Conservation (phyloP, 2,113 vertebrate genomes). For the Psittacula cyanocephala region DNA sequence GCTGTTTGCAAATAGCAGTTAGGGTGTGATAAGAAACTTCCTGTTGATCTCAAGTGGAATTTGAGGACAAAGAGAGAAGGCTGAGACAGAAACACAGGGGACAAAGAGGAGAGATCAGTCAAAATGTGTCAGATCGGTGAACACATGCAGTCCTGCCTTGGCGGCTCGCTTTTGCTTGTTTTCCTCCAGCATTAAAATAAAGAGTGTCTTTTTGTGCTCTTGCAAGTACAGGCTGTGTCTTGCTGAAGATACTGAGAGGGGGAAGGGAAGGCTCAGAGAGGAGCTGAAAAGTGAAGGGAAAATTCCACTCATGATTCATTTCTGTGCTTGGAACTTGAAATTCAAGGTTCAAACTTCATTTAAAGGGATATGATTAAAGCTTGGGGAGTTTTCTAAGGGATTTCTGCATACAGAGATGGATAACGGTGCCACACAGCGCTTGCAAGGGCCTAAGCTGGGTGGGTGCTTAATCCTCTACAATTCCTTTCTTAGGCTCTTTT, state of each 20-base stretch:
- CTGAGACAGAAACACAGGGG: background rate
- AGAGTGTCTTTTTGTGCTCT: background rate
- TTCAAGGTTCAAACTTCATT: background rate
- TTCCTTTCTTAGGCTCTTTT: background rate
- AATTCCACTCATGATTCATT: constrained; percentile 28
- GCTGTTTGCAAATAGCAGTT: background rate
- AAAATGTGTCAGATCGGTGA: constrained; percentile 21
- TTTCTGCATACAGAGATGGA: background rate
- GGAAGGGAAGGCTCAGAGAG: background rate
- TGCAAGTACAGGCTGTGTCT: background rate
- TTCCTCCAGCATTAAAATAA: background rate
- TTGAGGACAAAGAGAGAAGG: background rate
- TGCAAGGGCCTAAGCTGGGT: background rate
- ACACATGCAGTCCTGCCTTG: background rate
- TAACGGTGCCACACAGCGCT: background rate
- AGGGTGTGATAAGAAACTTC: background rate
- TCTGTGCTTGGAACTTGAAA: background rate
- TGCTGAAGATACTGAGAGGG: background rate
- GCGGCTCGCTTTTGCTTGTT: background rate
- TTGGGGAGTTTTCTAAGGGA: background rate
- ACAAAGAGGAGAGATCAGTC: background rate
- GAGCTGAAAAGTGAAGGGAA: background rate
- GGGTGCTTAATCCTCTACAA: background rate
- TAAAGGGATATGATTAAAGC: background rate
- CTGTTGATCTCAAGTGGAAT: background rate